Conservation (phyloP, 2,888 invertebrate genomes). For the Magallana nippona region DNA sequence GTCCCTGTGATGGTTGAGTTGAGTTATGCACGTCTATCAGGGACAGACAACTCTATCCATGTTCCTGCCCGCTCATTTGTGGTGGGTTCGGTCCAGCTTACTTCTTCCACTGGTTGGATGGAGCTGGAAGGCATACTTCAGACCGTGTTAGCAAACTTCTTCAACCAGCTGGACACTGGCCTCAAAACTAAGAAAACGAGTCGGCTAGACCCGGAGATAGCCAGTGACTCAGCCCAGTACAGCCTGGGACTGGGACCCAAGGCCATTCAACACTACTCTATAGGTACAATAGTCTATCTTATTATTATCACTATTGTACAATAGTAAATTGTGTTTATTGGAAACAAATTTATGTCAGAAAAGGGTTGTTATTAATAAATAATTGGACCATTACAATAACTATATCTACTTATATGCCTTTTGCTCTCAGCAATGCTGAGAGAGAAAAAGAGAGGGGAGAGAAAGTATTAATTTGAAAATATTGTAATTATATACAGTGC, state of each 20-base stretch:
- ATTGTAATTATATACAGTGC: neutral
- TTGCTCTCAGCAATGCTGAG: too few species aligned
- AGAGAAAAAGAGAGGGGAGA: too few species aligned
- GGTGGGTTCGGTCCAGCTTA: conserved; percentile 65
- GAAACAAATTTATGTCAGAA: too few species aligned
- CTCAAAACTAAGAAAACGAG: conserved; percentile 72
- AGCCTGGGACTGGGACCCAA: conserved; percentile 70
- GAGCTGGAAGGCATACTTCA: conserved; percentile 68
- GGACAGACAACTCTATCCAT: conserved; percentile 8
- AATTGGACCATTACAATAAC: too few species aligned
- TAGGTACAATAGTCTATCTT: conserved; percentile 59
- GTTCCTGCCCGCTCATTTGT: conserved; percentile 50
- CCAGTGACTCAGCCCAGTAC: conserved; percentile 51
- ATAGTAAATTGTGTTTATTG: too few species aligned
- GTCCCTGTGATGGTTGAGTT: conserved; percentile 42
- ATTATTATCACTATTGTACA: neutral
- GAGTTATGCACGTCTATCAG: conserved; percentile 25
- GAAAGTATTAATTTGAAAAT: neutral
- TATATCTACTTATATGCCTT: too few species aligned
- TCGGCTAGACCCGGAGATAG: conserved; percentile 66
- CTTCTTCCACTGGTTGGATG: conserved; percentile 63
- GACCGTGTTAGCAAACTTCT: conserved; percentile 64
- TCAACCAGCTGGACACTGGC: conserved; percentile 70
- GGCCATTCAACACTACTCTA: conserved; percentile 66
- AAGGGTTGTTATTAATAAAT: too few species aligned